Conservation (phyloP, 2,797 vertebrate species). For the Lepidocolaptes lacrymiger region DNA sequence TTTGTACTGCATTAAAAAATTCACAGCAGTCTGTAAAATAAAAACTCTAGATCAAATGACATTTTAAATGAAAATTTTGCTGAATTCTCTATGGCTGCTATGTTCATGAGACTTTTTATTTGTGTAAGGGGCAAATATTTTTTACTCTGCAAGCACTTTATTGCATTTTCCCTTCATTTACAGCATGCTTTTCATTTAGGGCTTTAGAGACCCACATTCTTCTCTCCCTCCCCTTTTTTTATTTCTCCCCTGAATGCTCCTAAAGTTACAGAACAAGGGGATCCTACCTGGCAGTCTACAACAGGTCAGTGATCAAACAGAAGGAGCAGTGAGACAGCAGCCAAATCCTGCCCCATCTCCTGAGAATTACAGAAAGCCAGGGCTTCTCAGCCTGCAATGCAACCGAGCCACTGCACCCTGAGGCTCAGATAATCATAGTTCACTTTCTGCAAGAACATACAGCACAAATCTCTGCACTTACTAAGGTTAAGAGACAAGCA, state of each 20-base stretch:
- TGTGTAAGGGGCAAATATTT: constrained; percentile 43
- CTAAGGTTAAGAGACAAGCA: neutral
- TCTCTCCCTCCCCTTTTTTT: constrained; percentile 29
- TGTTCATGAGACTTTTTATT: constrained; percentile 47
- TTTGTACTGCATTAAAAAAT: constrained; percentile 40
- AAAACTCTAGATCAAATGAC: constrained; percentile 53
- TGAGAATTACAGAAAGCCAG: constrained; percentile 57
- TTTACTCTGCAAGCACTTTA: constrained; percentile 42
- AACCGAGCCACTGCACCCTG: constrained; percentile 1
- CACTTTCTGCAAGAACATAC: constrained; percentile 10
- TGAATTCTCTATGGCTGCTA: constrained; percentile 32
- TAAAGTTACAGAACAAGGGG: constrained; percentile 79
- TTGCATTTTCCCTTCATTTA: constrained; percentile 76
- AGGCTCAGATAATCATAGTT: neutral
- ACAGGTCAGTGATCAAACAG: constrained; percentile 87
- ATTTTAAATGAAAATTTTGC: constrained; percentile 51
- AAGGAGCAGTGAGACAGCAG: constrained; percentile 64
- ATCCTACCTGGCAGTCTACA: constrained; percentile 76
- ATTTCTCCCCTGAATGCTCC: constrained; percentile 65
- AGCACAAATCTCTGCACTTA: constrained; percentile 7
- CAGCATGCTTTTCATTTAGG: constrained; percentile 65
- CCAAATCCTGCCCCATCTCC: constrained; percentile 69
- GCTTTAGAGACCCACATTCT: constrained; percentile 82
- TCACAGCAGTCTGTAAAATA: constrained; percentile 54
- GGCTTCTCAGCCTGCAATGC: constrained; percentile 9